Evolutionary conservation across 2,797 vertebrate species (phyloP), one percentile per base, ranked within the genome.

Genomic region (Gambusia yucatana): DNA sequence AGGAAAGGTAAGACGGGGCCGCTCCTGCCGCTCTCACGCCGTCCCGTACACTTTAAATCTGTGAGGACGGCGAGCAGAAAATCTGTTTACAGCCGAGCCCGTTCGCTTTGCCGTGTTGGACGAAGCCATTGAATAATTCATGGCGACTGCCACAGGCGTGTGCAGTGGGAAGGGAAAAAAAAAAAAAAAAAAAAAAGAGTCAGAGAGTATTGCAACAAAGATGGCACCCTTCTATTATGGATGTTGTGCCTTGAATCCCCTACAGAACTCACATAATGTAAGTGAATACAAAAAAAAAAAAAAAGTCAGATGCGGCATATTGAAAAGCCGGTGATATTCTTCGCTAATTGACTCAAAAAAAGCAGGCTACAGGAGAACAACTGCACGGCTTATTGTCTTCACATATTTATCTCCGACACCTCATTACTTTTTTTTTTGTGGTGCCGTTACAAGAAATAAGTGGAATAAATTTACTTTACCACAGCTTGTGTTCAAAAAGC

Each of bases 41-140:
- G 90, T 90, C 91, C 89, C 1, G 7, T 87, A 90, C 89, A 92
- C 92, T 93, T 91, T 86, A 94, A 91, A 92, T 93, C 92, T 92
- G 90, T 86, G 91, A 91, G 88, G 91, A 94, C 84, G 91, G 93
- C 72, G 91, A 93, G 93, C 94, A 96, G 93, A 95, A 94, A 96
- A 95, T 95, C 93, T 95, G 95, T 95, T 95, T 95, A 95, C 94
- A 92, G 92, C 92, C 87, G 93, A 95, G 91, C 94, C 87, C 81
- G 90, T 91, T 70, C 91, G 93, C 88, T 87, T 89, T 87, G 91
- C 92, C 92, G 90, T 92, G 87, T 88, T 95, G 89, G 93, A 93
- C 86, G 87, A 80, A 90, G 87, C 81, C 81, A 91, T 88, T 96
- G 95, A 96, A 96, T 96, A 94, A 96, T 95, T 95, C 94, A 96